Evolutionary conservation across 2,888 invertebrate species (phyloP).

Genomic region (Callosobruchus maculatus): DNA sequence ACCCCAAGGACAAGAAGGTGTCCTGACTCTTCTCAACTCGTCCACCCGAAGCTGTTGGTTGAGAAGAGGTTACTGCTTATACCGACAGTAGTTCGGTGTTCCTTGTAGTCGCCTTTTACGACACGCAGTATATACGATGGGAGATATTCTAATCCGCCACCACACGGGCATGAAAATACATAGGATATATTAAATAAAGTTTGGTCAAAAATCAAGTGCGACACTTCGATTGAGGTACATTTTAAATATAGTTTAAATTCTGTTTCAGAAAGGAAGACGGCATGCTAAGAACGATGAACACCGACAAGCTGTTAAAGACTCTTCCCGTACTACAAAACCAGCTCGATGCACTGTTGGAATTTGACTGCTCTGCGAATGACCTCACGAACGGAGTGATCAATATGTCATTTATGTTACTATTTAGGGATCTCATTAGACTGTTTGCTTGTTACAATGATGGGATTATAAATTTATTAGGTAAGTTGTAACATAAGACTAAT

Average conservation of each 20-base stretch:
- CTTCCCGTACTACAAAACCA: slow-evolving; percentile 93
- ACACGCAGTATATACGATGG: no score
- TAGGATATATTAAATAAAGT: no score
- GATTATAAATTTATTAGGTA: slow-evolving; percentile 91
- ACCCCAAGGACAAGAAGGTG: no score
- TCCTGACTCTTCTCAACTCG: no score
- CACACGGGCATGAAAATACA: no score
- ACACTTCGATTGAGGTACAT: no score
- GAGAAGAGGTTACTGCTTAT: no score
- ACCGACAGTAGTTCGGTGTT: no score
- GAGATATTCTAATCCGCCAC: no score
- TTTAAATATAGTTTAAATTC: neutral
- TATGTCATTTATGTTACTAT: slow-evolving; percentile 78
- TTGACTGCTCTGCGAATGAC: slow-evolving; percentile 95
- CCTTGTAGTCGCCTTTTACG: no score
- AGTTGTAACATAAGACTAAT: slow-evolving; percentile 15
- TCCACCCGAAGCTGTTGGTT: no score
- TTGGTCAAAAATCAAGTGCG: no score
- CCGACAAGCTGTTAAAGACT: slow-evolving; percentile 95
- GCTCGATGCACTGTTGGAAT: slow-evolving; percentile 92
- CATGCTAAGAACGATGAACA: slow-evolving; percentile 92
- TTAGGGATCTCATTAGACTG: slow-evolving; percentile 80
- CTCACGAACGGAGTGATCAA: slow-evolving; percentile 91
- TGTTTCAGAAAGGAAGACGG: slow-evolving; percentile 89
- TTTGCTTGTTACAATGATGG: slow-evolving; percentile 99